Conservation (phyloP, 2,113 vertebrate species). For the Tautogolabrus adspersus region DNA sequence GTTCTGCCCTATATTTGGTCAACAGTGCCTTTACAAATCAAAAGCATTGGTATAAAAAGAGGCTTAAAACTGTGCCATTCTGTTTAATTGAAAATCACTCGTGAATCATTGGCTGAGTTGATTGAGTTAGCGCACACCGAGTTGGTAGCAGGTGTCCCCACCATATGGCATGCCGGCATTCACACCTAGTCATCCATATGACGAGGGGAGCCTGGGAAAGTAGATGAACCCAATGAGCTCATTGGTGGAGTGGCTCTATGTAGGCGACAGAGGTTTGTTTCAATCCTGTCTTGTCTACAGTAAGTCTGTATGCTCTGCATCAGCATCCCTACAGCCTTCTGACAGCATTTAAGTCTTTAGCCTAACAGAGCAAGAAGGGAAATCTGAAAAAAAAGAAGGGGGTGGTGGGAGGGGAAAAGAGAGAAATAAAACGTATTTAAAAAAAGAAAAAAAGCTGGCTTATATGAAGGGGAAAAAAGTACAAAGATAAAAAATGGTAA, state of each 20-base stretch:
- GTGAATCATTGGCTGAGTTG: conserved; percentile 1
- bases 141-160: conserved; percentile 25
- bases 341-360: conserved; percentile 35
- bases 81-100: conserved; percentile 7
- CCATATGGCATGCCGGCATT: conserved; percentile 35
- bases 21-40: background rate
- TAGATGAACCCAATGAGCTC: conserved; percentile 22
- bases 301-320: conserved; percentile 15
- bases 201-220: conserved; percentile 13
- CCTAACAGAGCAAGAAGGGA: background rate
- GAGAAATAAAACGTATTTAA: background rate
- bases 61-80: accelerated
- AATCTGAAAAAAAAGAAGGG: background rate
- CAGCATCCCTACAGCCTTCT: conserved; percentile 18
- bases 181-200: conserved; percentile 21
- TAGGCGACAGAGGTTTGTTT: conserved; percentile 14
- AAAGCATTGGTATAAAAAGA: background rate
- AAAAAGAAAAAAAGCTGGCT: background rate
- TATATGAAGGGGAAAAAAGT: background rate
- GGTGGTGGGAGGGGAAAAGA: background rate
- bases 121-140: conserved; percentile 15
- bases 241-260: conserved; percentile 18
- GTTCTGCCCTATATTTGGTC: too few species aligned
- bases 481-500: background rate
- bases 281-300: background rate